These are phyloP conservation scores for Callopanchax toddi DNA, from an alignment of 2,113 vertebrate genomes.

Conservation along the genomic window DNA sequence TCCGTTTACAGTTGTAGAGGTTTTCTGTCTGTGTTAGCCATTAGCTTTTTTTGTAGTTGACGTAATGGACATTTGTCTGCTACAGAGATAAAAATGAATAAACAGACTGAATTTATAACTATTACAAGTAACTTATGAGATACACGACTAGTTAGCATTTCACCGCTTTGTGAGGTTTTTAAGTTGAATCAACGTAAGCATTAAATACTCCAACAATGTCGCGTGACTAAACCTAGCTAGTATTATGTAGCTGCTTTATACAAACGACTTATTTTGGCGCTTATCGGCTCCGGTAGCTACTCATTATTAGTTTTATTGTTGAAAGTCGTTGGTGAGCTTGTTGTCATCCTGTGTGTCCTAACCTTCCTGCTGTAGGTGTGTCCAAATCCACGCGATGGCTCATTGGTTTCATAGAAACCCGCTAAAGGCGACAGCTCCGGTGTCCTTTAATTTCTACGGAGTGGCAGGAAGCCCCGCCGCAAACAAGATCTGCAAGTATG, in stretches of 20 bases:
- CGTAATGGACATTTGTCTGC: slow-evolving; percentile 43
- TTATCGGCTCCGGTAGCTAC: too few species aligned
- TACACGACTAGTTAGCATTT: not conserved
- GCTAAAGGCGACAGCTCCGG: slow-evolving; percentile 93
- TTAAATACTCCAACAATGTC: too few species aligned
- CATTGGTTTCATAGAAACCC: slow-evolving; percentile 99
- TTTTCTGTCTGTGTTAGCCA: slow-evolving; percentile 43
- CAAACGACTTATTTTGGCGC: rapidly evolving
- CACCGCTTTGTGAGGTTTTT: not conserved
- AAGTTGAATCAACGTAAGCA: not conserved
- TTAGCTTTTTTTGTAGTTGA: slow-evolving; percentile 49
- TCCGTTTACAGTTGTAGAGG: slow-evolving; percentile 6
- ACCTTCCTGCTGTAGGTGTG: slow-evolving; percentile 24
- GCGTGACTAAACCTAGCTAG: too few species aligned
- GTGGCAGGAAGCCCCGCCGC: slow-evolving; percentile 88
- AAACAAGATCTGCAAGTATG: slow-evolving; percentile 97
- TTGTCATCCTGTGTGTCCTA: not conserved
- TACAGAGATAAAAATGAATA: not conserved
- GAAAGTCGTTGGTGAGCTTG: not conserved
- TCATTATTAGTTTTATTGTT: too few species aligned
- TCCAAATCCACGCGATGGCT: slow-evolving; percentile 81
- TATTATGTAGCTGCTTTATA: not conserved
- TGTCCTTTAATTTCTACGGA: slow-evolving; percentile 93
- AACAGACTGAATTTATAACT: not conserved
- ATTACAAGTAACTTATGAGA: not conserved